phyloP scores from a whole-genome alignment of 2,888 invertebrate genomes.

The Eristalis pertinax region DNA sequence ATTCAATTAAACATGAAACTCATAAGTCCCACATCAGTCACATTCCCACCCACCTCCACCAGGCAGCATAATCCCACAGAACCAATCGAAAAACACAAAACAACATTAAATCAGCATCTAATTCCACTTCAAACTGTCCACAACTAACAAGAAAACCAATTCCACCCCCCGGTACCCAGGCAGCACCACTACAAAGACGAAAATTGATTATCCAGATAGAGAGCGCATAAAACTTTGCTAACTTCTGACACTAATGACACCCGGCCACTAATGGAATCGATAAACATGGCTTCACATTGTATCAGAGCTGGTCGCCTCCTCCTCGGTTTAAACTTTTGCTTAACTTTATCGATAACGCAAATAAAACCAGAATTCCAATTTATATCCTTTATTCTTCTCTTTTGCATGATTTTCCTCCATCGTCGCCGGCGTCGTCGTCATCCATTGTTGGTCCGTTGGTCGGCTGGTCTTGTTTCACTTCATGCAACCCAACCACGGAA shows the following conservation, averaged over 20 bases:
- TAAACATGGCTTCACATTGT: not conserved
- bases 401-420: not conserved
- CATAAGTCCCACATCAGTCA: not conserved
- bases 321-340: conserved; percentile 3
- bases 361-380: conserved; percentile 29
- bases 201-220: not conserved
- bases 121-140: not conserved
- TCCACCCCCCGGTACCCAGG: not conserved
- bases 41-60: not conserved
- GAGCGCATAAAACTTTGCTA: not conserved
- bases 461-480: not conserved
- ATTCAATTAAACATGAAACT: not conserved
- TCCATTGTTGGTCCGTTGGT: not conserved
- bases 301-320: not conserved
- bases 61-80: not conserved
- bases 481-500: not conserved
- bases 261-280: not conserved
- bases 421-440: not conserved
- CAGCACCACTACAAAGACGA: not conserved
- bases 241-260: not conserved
- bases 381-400: conserved; percentile 21
- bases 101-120: not conserved
- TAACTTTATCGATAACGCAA: conserved; percentile 24
- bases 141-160: not conserved
- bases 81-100: not conserved